Evolutionary conservation across 2,888 invertebrate species (phyloP).

Genomic region (Netelia fuscicornis): DNA sequence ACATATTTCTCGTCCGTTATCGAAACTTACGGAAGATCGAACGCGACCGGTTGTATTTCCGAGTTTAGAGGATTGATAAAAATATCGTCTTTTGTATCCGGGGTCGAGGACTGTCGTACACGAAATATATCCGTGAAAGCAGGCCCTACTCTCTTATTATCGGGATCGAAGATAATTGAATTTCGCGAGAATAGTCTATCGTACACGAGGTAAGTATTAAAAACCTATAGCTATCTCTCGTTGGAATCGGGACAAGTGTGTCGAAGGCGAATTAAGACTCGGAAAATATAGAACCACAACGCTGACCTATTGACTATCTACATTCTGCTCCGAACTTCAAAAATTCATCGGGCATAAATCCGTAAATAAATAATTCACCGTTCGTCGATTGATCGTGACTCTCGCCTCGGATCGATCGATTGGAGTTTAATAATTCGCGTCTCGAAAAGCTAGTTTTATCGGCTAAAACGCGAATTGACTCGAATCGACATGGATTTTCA

Average conservation of each 20-base stretch:
- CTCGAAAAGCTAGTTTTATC: neutral
- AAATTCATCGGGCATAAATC: slow-evolving; percentile 28
- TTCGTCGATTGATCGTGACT: slow-evolving; percentile 26
- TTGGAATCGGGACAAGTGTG: slow-evolving; percentile 39
- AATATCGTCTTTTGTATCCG: neutral
- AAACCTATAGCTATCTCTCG: slow-evolving; percentile 23
- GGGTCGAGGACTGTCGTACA: neutral
- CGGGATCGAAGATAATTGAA: slow-evolving; percentile 54
- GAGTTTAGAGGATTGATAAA: neutral
- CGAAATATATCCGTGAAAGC: slow-evolving; percentile 19
- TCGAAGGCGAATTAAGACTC: slow-evolving; percentile 47
- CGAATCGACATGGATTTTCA: neutral
- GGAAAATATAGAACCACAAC: slow-evolving; percentile 46
- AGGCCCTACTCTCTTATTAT: neutral
- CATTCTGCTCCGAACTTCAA: neutral
- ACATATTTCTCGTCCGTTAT: neutral
- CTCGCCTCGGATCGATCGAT: slow-evolving; percentile 25
- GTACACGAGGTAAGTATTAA: slow-evolving; percentile 20
- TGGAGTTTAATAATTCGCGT: slow-evolving; percentile 30
- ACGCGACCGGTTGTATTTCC: neutral
- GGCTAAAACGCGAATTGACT: too few relatives aligned
- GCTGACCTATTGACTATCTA: slow-evolving; percentile 9
- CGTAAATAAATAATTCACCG: slow-evolving; percentile 51
- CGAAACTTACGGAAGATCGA: neutral
- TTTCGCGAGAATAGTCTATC: slow-evolving; percentile 37